These are phyloP conservation scores for Cyanoramphus novaezelandiae DNA, from an alignment of 2,113 vertebrate genomes.

Conservation along the genomic window DNA sequence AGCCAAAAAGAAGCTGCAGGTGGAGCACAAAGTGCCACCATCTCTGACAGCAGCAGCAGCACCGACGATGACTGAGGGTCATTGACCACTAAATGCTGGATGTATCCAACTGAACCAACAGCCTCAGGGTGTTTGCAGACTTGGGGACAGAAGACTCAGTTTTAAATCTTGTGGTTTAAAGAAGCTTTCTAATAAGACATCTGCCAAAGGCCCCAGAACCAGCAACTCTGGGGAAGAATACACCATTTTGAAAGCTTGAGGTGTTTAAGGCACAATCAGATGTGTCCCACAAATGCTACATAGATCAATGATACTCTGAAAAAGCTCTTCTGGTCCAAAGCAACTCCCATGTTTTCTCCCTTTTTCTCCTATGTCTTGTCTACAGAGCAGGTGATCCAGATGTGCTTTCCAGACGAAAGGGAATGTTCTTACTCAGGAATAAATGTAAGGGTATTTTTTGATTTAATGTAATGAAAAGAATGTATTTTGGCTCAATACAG, in stretches of 20 bases:
- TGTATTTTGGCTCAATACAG: neutral
- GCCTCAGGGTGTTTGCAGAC: neutral
- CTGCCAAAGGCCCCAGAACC: neutral
- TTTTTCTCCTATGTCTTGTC: neutral
- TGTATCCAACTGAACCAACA: neutral
- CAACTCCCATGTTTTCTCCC: neutral
- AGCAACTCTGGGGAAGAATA: neutral
- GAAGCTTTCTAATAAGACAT: neutral
- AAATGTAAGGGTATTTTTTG: fast-evolving
- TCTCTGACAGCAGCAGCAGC: neutral
- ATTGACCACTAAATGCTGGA: neutral
- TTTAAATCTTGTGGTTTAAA: neutral
- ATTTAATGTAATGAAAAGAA: neutral
- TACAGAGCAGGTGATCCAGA: neutral
- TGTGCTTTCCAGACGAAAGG: neutral
- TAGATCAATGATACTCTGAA: neutral
- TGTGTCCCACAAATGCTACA: neutral
- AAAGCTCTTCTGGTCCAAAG: neutral
- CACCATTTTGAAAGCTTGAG: neutral
- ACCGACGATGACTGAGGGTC: neutral
- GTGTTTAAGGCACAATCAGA: neutral
- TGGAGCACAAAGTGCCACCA: neutral
- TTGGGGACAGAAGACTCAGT: neutral
- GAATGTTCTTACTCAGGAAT: neutral
- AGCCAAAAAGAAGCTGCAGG: neutral